Evolutionary conservation across 23 tunicate species (phyloP).

Genomic region (Halocynthia aurantium): DNA sequence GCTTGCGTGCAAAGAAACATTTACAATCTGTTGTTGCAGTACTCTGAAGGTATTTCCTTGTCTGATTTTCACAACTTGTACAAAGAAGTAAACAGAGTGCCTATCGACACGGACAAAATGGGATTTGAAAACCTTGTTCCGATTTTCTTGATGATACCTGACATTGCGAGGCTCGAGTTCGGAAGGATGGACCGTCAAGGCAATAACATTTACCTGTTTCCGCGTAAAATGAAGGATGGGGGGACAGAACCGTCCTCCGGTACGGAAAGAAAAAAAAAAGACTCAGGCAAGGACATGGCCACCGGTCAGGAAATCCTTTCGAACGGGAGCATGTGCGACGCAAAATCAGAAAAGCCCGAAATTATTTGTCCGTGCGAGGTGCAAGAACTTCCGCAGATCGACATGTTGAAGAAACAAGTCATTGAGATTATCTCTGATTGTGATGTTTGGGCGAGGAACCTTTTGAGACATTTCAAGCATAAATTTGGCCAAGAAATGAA

Average conservation of each 20-base stretch:
- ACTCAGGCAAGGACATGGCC: neutral
- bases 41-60: slow-evolving; percentile 49
- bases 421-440: too few relatives aligned
- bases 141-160: slow-evolving; percentile 31
- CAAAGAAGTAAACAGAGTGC: slow-evolving; percentile 34
- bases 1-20: slow-evolving; percentile 33
- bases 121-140: slow-evolving; percentile 5
- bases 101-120: slow-evolving; percentile 5
- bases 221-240: slow-evolving; percentile 20
- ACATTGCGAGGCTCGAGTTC: slow-evolving; percentile 50
- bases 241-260: neutral
- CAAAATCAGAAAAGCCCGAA: too few relatives aligned
- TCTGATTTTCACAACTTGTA: slow-evolving; percentile 38
- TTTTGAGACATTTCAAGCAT: slow-evolving; percentile 36
- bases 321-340: too few relatives aligned
- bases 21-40: slow-evolving; percentile 22
- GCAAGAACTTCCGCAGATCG: too few relatives aligned
- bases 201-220: slow-evolving; percentile 49
- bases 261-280: neutral
- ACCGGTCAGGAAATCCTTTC: neutral
- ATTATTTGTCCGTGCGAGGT: too few relatives aligned
- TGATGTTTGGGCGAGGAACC: slow-evolving; percentile 7
- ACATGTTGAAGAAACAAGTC: too few relatives aligned
- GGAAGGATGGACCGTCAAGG: slow-evolving; percentile 56
- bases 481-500: slow-evolving; percentile 52